Base-by-base conservation (phyloP, 2,113 vertebrate genomes). In the Nycticryphes semicollaris region DNA sequence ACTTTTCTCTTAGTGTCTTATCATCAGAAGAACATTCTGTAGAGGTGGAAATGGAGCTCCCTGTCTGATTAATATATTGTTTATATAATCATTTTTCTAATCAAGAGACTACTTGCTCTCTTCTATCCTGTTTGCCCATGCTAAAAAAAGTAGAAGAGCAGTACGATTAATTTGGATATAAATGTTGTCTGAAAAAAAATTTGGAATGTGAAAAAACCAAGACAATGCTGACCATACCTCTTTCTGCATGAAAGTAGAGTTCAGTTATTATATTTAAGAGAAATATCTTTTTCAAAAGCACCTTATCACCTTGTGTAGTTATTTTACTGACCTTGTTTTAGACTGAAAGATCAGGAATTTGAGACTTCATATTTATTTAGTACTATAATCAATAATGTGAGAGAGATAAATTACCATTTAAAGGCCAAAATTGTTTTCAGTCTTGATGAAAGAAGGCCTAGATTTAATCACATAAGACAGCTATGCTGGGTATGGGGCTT, bases 401-500 rank as follows among this genome's bases (percentile, higher is more conserved):
- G 11, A 33, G 28, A 54, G 41, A 54, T 12, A 72, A 28, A 48
- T 56, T 28, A 27, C 20, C 18, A 28, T 7, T 56, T 24, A 56
- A 35, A 69, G 23, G 7, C 87, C 3, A 84, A 79, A 21, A 70
- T 60, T 28, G 69, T 3, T 41, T 80, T 87, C 33, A 54, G 28
- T 5, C 4, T 60, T 80, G 28, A 66, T 87, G 31, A 83, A 74
- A 84, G 27, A 56, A 7, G 7, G 3, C 31, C 22, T 64, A 31
- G 8, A 28, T 59, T 74, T 78, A 74, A 30, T 41, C 22, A 53
- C 2, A 14, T 35, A 59, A 41, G 2, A 53, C 2, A 3, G 4
- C 9, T 7, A 51, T 1, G 0, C 3, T 41, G n/a, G 6, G 10
- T 21, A 23, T 63, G 50, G 6, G 5, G 1, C 33, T 80, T 75